Base-by-base conservation (phyloP, 2,888 invertebrate species). In the Ethmia dodecea region DNA sequence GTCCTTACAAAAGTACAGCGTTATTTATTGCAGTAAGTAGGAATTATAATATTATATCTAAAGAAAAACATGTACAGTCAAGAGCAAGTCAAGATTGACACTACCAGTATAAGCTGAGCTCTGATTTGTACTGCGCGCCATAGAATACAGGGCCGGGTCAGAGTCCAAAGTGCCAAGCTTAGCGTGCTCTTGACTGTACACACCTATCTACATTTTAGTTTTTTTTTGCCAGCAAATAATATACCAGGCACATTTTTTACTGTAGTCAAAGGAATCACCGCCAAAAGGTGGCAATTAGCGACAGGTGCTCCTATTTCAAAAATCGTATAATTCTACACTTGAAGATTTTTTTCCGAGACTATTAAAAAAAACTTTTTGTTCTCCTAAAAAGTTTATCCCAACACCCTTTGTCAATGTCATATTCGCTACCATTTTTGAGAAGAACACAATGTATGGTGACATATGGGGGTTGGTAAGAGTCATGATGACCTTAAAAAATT, bases 261-360 rank as follows among this genome's bases (percentile, higher is more conserved):
- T 56, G 49, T 65, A 59, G 62, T 62, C 71, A 75, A 75, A 61
- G 60, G 52, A 6, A 12, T 55, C 54, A 62, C 81, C 83, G 83
- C 76, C 81, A 73, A 80, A 81, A 80, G 80, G 75, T 81, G 81
- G 83, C 77, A 83, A 84, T 84, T 84, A 84, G 78, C 58, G 72
- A 83, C 84, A 84, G 84, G 84, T 86, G 81, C 71, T 72, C 61
- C 63, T 57, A 70, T 74, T 73, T 63, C 55, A 55, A 53, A 59
- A 68, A 64, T 64, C 63, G 48, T 58, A 81, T 77, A 76, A 76
- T 80, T 72, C 59, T 47, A 62, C 52, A 55, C 59, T 61, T 56
- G 50, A 49, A 37, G 37, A 42, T 59, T 76, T 75, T 73, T 69
- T 61, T 51, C 49, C 52, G 52, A 50, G 31, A 31, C 28, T 35